Evolutionary conservation across 1,140 invertebrate species (phyloP), one percentile per base, ranked within the genome.

Genomic region (Pinna nobilis): DNA sequence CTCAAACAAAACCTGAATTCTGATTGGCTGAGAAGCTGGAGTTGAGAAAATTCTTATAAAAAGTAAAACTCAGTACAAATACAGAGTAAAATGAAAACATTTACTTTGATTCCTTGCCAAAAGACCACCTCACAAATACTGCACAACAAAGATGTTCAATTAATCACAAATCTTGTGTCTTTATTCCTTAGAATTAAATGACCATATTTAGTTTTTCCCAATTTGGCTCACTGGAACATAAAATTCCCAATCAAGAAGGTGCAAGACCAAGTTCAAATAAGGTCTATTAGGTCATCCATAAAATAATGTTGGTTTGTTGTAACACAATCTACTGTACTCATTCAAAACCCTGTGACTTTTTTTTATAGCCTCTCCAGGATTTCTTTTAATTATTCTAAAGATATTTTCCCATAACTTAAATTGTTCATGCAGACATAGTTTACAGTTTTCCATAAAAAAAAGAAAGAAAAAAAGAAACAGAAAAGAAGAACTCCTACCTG

Each of bases 191-290:
- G 7, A 5, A 33, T 4, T 59, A 13, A n/a, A 25, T 59, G 18
- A 35, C 20, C 5, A 13, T n/a, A 15, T 59, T 30, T 59, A 59
- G n/a, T 59, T 30, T 35, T 59, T 35, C 33, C 33, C 33, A 3
- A 20, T 59, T 59, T 33, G 37, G 33, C 30, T 35, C 13, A 59
- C 37, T 59, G 55, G 30, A 59, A 35, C 55, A 59, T 59, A 30
- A 60, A 32, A 60, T 18, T 11, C 18, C 6, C 33, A 30, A 39
- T 63, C 60, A 30, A 13, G 15, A 25, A 37, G 60, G 20, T 4
- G 13, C 5, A 32, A 15, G 60, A 20, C n/a, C 13, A 15, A 1
- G 6, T 15, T 35, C 30, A 25, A 18, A n/a, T 13, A 25, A 41
- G 13, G 9, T 65, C 15, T 23, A 20, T n/a, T 51, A 13, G 20